Conservation (phyloP, 2,113 vertebrate species). For the Hyla sarda region DNA sequence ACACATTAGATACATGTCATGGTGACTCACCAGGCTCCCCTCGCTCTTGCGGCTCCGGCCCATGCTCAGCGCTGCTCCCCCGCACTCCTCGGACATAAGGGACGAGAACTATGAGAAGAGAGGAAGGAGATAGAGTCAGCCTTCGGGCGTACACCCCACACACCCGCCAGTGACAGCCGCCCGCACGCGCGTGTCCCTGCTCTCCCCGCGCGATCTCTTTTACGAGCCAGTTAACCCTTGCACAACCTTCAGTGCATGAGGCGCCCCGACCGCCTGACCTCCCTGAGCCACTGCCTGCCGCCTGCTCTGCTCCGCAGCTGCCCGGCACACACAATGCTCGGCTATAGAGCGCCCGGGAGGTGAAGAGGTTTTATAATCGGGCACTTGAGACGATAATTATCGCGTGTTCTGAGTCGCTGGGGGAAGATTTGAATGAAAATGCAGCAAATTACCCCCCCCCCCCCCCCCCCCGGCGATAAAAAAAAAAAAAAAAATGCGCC, state of each 20-base stretch:
- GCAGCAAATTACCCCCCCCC: conserved; percentile 66
- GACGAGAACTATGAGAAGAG: conserved; percentile 61
- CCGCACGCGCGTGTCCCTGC: not conserved
- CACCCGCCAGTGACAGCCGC: not conserved
- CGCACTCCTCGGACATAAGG: conserved; percentile 80
- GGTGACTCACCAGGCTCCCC: conserved; percentile 71
- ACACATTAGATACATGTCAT: no score
- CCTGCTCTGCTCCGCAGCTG: not conserved
- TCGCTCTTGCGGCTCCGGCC: conserved; percentile 68
- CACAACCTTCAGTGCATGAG: no score
- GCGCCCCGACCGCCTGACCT: no score
- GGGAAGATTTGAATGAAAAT: conserved; percentile 78
- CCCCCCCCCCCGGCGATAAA: not conserved
- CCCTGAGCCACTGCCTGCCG: no score
- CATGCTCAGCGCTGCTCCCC: conserved; percentile 69
- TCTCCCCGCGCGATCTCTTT: no score
- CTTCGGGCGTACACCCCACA: conserved; percentile 66
- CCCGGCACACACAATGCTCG: not conserved
- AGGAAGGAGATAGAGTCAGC: conserved; percentile 62
- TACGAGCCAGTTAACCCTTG: no score
- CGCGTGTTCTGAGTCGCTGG: conserved; percentile 66
- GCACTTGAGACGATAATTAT: conserved; percentile 17
- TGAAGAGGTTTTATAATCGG: conserved; percentile 13
- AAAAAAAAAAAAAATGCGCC: no score
- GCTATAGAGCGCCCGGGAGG: not conserved